These are phyloP conservation scores for Brassicogethes aeneus DNA, from an alignment of 2,888 invertebrate genomes.

Conservation along the genomic window DNA sequence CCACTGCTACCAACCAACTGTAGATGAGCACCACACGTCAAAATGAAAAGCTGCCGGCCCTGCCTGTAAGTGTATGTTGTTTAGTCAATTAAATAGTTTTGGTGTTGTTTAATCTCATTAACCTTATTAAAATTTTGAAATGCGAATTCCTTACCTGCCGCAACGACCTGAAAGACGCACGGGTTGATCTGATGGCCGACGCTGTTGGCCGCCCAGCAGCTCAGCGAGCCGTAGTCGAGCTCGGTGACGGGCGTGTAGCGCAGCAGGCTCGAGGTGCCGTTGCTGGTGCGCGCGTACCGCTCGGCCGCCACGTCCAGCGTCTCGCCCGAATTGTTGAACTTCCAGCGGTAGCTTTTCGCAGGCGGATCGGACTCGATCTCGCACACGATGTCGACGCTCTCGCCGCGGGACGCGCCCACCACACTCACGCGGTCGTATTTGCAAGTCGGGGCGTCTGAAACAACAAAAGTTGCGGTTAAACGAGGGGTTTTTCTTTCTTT, in stretches of 20 bases:
- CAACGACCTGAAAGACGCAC: conserved; percentile 81
- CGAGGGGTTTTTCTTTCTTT: too few relatives aligned
- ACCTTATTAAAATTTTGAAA: background rate
- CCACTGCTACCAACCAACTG: too few relatives aligned
- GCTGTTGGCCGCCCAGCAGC: conserved; percentile 77
- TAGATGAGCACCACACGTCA: too few relatives aligned
- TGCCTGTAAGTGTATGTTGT: background rate
- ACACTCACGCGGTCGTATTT: conserved; percentile 66
- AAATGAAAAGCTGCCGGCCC: too few relatives aligned
- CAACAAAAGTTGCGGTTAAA: conserved; percentile 6
- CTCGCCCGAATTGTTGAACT: conserved; percentile 90
- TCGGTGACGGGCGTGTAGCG: conserved; percentile 53
- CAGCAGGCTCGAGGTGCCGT: conserved; percentile 65
- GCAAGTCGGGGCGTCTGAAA: conserved; percentile 76
- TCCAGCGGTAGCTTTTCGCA: conserved; percentile 84
- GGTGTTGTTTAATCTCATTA: background rate
- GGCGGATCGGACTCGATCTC: conserved; percentile 89
- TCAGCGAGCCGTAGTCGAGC: conserved; percentile 80
- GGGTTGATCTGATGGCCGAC: conserved; percentile 76
- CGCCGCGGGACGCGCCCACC: conserved; percentile 82
- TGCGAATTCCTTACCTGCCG: conserved; percentile 72
- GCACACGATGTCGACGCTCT: conserved; percentile 78
- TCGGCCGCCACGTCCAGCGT: conserved; percentile 74
- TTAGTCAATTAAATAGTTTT: background rate
- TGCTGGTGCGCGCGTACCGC: conserved; percentile 59